phyloP scores from a whole-genome alignment of 2,888 invertebrate species.

The Drosophila neotestacea region DNA sequence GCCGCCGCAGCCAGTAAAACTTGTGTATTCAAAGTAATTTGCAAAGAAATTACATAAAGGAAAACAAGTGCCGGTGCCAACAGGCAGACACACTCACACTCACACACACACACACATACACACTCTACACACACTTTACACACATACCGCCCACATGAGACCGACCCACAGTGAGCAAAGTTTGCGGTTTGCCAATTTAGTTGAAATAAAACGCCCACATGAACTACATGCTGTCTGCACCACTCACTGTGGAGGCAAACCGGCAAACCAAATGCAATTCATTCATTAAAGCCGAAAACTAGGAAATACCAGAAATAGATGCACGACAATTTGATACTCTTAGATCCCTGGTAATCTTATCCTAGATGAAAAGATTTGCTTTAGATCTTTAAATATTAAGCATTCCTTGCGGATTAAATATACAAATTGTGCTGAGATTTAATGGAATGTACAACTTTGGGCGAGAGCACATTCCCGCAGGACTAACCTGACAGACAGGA shows the following conservation, averaged over 20 bases:
- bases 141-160: slow-evolving; percentile 55
- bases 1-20: slow-evolving; percentile 34
- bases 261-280: slow-evolving; percentile 68
- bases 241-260: slow-evolving; percentile 72
- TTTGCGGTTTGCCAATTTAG: slow-evolving; percentile 77
- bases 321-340: slow-evolving; percentile 22
- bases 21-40: slow-evolving; percentile 69
- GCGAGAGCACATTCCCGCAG: no score
- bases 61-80: slow-evolving; percentile 77
- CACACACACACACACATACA: slow-evolving; percentile 19
- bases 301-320: slow-evolving; percentile 15
- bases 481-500: no score
- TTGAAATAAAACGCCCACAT: slow-evolving; percentile 79
- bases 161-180: slow-evolving; percentile 38
- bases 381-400: neutral
- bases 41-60: slow-evolving; percentile 79
- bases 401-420: neutral
- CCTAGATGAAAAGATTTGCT: neutral
- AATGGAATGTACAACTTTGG: no score
- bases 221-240: slow-evolving; percentile 50
- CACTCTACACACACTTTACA: slow-evolving; percentile 21
- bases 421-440: no score
- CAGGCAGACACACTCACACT: slow-evolving; percentile 25
- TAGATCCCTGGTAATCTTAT: neutral
- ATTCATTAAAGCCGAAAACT: slow-evolving; percentile 59